Evolutionary conservation across 2,888 invertebrate species (phyloP).

Genomic region (Drosophila kambysellisi): DNA sequence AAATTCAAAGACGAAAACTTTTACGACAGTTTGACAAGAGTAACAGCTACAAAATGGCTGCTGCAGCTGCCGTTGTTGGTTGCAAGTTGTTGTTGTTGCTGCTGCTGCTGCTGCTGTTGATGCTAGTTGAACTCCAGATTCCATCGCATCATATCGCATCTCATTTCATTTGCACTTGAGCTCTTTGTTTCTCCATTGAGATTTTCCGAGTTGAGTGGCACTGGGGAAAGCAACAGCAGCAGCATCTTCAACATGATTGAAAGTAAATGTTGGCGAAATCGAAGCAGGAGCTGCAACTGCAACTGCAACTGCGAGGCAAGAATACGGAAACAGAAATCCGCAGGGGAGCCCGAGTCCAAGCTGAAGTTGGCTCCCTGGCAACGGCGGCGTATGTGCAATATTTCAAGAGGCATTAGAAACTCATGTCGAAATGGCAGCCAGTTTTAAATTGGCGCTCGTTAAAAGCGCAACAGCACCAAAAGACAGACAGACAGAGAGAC

Average conservation of each 20-base stretch:
- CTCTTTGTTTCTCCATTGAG: conserved; percentile 60
- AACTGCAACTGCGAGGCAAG: conserved; percentile 20
- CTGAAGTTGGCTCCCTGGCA: conserved; percentile 14
- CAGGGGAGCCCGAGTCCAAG: background rate
- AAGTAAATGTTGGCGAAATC: conserved; percentile 63
- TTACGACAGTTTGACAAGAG: conserved; percentile 54
- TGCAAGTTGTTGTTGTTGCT: conserved; percentile 9
- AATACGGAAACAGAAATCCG: background rate
- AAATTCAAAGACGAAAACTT: conserved; percentile 55
- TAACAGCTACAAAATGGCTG: conserved; percentile 33
- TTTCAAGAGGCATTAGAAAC: conserved; percentile 53
- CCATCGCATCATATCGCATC: conserved; percentile 37
- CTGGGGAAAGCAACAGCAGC: conserved; percentile 4
- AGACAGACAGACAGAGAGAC: background rate
- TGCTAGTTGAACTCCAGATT: conserved; percentile 16
- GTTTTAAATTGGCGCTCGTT: conserved; percentile 61
- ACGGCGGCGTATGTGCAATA: conserved; percentile 66
- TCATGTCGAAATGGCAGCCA: conserved; percentile 51
- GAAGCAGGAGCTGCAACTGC: conserved; percentile 30
- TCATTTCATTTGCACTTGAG: conserved; percentile 67
- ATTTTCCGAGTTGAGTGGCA: conserved; percentile 35
- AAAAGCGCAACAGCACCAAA: conserved; percentile 54
- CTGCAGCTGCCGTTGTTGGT: conserved; percentile 22
- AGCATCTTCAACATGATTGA: conserved; percentile 57
- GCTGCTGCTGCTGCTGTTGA: conserved; percentile 15